Base-by-base conservation (phyloP, 1,140 invertebrate genomes). In the Hylaeus volcanicus region DNA sequence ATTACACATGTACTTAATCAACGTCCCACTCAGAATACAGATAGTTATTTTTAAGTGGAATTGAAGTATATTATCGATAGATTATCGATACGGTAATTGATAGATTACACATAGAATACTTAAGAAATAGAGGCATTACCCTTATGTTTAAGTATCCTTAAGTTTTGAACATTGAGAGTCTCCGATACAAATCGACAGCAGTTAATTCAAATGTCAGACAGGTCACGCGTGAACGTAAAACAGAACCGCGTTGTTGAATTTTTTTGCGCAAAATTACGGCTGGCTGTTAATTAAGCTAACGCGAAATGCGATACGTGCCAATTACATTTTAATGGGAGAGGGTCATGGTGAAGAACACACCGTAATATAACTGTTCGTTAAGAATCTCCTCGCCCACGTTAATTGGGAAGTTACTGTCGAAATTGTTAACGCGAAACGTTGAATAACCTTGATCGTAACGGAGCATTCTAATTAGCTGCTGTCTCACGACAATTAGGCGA, bases 401-500 rank as follows among this genome's bases (percentile, higher is more conserved):
- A 81, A 84, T 82, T 82, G 69, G 72, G n/a, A 61, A 58, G 70
- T 77, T 74, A 77, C 74, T 53, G 55, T 53, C 45, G 51, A 68
- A 63, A 79, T 74, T 72, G 41, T 60, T 79, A 61, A 41, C 37
- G 43, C n/a, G 53, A 51, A 26, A 53, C 37, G 45, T 72, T 72
- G 55, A 79, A 15, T 63, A 72, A 55, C 48, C 58, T 72, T 72
- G n/a, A 61, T 66, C 71, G 43, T 61, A 15, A 4, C 37, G 43
- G n/a, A 37, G 15, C 73, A 63, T 76, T 70, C 14, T 70, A 76
- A 76, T 81, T 73, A 73, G 5, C 3, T n/a, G 1, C 45, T 74
- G 11, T 80, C 81, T 63, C 81, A 83, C 77, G 81, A 39, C 26
- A 77, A 84, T 84, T 66, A 81, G 66, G 45, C 15, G 11, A 26